Evolutionary conservation across 2,113 vertebrate genomes (phyloP).

Genomic region (Festucalex cinctus): DNA sequence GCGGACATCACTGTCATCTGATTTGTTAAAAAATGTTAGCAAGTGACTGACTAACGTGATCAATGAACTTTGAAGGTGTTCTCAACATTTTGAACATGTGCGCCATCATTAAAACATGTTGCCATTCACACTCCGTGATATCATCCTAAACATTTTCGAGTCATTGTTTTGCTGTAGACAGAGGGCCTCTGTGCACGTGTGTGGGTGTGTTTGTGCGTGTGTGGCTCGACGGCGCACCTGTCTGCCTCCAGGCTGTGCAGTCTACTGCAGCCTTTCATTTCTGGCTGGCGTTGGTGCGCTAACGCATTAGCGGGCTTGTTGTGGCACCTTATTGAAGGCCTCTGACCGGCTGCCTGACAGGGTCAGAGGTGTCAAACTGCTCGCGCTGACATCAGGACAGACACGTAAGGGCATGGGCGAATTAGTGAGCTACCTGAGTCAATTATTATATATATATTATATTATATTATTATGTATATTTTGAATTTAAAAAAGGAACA

Average conservation of each 20-base stretch:
- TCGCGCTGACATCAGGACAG: conserved; percentile 59
- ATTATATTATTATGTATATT: too few relatives aligned
- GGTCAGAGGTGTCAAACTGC: conserved; percentile 69
- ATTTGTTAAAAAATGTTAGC: too few relatives aligned
- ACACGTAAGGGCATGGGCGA: conserved; percentile 53
- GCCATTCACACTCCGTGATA: not conserved
- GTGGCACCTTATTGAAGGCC: conserved; percentile 79
- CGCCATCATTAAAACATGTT: not conserved
- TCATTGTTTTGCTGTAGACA: conserved; percentile 16
- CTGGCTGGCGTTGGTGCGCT: conserved; percentile 74
- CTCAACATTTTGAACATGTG: not conserved
- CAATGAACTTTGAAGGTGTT: too few relatives aligned
- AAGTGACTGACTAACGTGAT: too few relatives aligned
- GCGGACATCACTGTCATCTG: too few relatives aligned
- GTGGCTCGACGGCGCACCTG: conserved; percentile 76
- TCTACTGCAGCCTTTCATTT: conserved; percentile 69
- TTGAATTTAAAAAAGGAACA: too few relatives aligned
- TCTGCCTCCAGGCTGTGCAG: conserved; percentile 81
- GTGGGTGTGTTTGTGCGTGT: conserved; percentile 16
- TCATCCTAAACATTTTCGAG: conserved; percentile 1
- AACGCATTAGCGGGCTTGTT: conserved; percentile 78
- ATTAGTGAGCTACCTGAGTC: conserved; percentile 53
- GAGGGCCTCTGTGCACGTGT: conserved; percentile 15
- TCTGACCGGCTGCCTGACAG: conserved; percentile 75
- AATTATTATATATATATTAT: too few relatives aligned